Conservation (phyloP, 2,797 vertebrate species). For the Pseudotriccus pelzelni region DNA sequence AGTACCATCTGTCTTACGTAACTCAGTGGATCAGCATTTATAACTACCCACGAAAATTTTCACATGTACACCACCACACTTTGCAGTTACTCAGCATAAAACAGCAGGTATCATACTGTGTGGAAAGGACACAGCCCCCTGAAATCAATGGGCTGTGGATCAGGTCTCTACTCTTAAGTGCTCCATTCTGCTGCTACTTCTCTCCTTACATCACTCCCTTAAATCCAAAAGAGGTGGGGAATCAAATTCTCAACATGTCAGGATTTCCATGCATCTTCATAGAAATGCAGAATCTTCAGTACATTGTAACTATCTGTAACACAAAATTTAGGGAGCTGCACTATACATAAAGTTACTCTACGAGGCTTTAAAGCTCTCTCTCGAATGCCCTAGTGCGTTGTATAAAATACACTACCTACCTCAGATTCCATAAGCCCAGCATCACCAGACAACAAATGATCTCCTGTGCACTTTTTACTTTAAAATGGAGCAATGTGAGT, state of each 20-base stretch:
- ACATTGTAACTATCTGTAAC: neutral
- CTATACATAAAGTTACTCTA: neutral
- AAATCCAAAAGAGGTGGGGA: neutral
- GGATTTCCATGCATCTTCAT: neutral
- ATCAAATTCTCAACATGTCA: neutral
- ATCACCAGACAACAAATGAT: neutral
- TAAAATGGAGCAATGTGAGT: neutral
- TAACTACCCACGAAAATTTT: neutral
- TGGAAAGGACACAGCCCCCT: neutral
- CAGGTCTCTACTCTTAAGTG: neutral
- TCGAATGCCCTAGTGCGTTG: neutral
- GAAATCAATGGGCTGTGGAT: neutral
- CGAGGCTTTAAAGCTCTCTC: neutral
- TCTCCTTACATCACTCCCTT: neutral
- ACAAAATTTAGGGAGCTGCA: neutral
- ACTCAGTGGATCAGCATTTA: neutral
- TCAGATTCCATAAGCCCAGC: neutral
- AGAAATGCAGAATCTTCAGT: neutral
- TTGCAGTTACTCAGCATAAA: neutral
- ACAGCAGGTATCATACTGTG: neutral
- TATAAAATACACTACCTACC: neutral
- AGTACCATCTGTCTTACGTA: neutral
- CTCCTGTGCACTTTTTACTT: neutral
- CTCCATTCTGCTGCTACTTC: neutral
- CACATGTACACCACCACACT: neutral